phyloP scores from a whole-genome alignment of 2,797 vertebrate genomes.

The Petrocephalus sullivani region DNA sequence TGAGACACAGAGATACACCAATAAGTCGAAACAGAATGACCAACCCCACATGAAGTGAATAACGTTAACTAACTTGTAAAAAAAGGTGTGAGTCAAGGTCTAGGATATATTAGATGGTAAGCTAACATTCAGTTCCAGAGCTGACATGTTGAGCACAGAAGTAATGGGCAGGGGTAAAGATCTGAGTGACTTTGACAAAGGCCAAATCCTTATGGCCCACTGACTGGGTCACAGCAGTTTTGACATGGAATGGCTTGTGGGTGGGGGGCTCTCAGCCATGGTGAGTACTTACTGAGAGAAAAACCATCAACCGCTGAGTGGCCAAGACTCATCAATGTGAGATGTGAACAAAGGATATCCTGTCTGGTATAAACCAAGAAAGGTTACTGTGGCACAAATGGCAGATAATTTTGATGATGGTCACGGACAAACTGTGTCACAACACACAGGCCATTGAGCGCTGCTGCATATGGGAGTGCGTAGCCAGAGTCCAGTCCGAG shows the following conservation, averaged over 20 bases:
- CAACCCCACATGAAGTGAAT: background rate
- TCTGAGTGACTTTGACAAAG: background rate
- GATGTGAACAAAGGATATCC: background rate
- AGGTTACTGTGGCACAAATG: background rate
- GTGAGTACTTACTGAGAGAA: background rate
- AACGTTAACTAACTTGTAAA: background rate
- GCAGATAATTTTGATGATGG: background rate
- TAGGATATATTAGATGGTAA: background rate
- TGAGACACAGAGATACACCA: background rate
- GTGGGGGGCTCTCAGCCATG: background rate
- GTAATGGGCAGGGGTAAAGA: background rate
- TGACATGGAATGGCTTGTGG: background rate
- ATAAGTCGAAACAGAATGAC: background rate
- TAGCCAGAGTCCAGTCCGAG: background rate
- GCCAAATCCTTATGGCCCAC: background rate
- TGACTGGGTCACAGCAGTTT: background rate
- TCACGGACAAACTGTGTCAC: background rate
- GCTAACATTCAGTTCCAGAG: background rate
- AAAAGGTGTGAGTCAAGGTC: background rate
- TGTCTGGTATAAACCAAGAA: background rate
- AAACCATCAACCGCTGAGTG: background rate
- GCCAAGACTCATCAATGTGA: background rate
- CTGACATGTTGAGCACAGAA: background rate
- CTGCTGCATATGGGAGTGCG: background rate
- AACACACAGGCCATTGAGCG: background rate